phyloP scores from a whole-genome alignment of 1,140 invertebrate genomes.

The Dreissena rostriformis region DNA sequence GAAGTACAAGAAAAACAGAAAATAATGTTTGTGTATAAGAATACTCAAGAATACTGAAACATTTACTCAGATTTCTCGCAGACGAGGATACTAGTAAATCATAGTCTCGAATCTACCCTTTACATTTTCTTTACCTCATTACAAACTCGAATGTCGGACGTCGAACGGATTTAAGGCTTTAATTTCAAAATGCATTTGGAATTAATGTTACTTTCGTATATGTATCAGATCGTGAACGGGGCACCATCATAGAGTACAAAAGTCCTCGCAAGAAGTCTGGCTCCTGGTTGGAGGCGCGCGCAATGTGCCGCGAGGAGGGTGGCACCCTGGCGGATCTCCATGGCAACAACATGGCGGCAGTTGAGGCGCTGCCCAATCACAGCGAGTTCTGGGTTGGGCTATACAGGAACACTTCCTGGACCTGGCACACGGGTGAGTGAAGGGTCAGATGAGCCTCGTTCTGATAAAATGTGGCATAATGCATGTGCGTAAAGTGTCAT shows the following conservation, averaged over 20 bases:
- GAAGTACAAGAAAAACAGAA: too few species aligned
- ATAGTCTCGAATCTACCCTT: too few species aligned
- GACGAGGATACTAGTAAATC: too few species aligned
- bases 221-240: constrained; percentile 26
- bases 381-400: constrained; percentile 55
- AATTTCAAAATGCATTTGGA: too few species aligned
- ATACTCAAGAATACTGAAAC: too few species aligned
- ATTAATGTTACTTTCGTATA: too few species aligned
- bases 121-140: too few species aligned
- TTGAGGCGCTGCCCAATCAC: constrained; percentile 39
- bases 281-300: constrained; percentile 51
- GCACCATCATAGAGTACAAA: constrained; percentile 30
- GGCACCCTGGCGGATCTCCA: constrained; percentile 48
- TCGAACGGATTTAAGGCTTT: too few species aligned
- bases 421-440: constrained; percentile 46
- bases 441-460: too few species aligned
- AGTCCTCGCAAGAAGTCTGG: constrained; percentile 39
- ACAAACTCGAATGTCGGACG: too few species aligned
- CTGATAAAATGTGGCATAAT: background rate
- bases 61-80: too few species aligned
- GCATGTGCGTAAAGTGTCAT: background rate
- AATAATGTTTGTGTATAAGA: too few species aligned
- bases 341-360: constrained; percentile 43
- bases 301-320: constrained; percentile 24
- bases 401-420: constrained; percentile 52